Evolutionary conservation across 2,888 invertebrate genomes (phyloP).

Genomic region (Asteroscopus sphinx): DNA sequence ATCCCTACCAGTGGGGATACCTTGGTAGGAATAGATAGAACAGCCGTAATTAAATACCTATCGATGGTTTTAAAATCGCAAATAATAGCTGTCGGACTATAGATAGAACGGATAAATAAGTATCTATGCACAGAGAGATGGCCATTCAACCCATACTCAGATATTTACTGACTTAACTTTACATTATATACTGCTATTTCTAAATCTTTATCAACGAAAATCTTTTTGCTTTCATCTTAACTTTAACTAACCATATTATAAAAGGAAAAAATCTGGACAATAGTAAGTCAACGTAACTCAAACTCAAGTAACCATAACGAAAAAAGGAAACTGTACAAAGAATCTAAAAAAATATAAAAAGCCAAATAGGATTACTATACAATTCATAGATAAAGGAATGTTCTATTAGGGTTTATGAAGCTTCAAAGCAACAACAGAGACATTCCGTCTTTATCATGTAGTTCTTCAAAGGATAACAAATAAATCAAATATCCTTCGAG

Average conservation of each 20-base stretch:
- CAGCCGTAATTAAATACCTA: too few species aligned
- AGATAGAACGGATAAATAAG: too few species aligned
- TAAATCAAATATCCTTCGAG: constrained; percentile 20
- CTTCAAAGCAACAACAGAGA: constrained; percentile 32
- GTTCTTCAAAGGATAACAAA: constrained; percentile 30
- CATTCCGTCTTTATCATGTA: constrained; percentile 31
- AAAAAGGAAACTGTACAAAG: constrained; percentile 18
- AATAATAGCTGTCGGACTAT: too few species aligned
- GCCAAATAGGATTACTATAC: constrained; percentile 22
- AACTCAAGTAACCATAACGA: constrained; percentile 3
- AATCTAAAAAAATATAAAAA: constrained; percentile 18
- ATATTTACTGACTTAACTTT: too few species aligned
- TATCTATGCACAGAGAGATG: too few species aligned
- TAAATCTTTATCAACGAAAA: background rate
- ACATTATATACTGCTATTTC: too few species aligned
- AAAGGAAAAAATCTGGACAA: background rate
- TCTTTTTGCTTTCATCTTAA: too few species aligned
- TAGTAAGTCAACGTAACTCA: background rate
- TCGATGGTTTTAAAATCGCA: too few species aligned
- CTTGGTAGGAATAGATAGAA: too few species aligned
- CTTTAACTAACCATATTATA: background rate
- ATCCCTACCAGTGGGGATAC: too few species aligned
- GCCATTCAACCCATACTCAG: too few species aligned
- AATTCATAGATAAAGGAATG: constrained; percentile 21
- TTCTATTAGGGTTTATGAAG: constrained; percentile 32